Evolutionary conservation across 2,888 invertebrate species (phyloP).

Genomic region (Stegana nigrithorax): DNA sequence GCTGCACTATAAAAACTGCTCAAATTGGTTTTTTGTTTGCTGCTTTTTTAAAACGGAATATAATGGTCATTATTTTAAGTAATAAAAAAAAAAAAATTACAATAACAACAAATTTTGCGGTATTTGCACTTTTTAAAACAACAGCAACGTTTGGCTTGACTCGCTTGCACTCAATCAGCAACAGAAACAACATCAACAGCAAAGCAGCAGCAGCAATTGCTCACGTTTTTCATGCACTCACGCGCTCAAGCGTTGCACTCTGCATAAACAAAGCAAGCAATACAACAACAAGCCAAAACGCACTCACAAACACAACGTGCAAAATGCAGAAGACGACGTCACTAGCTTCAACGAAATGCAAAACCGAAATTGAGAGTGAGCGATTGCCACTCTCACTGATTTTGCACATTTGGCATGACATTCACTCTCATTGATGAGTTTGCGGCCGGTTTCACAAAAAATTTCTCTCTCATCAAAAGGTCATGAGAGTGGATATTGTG

Average conservation of each 20-base stretch:
- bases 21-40: not conserved
- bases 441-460: too few relatives aligned
- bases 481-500: too few relatives aligned
- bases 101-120: conserved; percentile 41
- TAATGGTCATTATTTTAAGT: not conserved
- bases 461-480: not conserved
- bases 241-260: not conserved
- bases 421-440: not conserved
- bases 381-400: not conserved
- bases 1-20: too few relatives aligned
- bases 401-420: not conserved
- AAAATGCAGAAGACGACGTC: too few relatives aligned
- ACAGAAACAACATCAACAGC: not conserved
- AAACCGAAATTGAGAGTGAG: too few relatives aligned
- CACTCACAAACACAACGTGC: too few relatives aligned
- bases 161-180: conserved; percentile 7
- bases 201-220: too few relatives aligned
- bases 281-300: too few relatives aligned
- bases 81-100: not conserved
- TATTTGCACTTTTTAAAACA: conserved; percentile 46
- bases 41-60: not conserved
- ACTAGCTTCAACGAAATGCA: too few relatives aligned
- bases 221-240: not conserved
- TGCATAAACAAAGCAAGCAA: too few relatives aligned
- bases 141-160: conserved; percentile 29